Evolutionary conservation across 2,797 vertebrate species (phyloP).

Genomic region (Silurus lanzhouensis): DNA sequence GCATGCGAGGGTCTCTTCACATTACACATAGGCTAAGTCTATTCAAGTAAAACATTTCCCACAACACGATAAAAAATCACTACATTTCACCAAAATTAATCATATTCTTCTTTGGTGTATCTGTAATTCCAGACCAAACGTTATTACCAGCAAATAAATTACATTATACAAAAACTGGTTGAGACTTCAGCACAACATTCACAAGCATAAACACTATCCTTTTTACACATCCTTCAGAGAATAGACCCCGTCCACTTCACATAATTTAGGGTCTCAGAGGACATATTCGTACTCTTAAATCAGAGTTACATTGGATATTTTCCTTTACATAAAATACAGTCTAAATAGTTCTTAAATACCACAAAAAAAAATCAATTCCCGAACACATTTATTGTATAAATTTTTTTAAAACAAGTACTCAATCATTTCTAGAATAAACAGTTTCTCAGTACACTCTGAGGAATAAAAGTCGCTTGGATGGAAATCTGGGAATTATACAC

Average conservation of each 20-base stretch:
- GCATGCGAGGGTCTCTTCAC: constrained; percentile 91
- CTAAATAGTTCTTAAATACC: constrained; percentile 85
- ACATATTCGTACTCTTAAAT: constrained; percentile 87
- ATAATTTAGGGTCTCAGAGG: constrained; percentile 88
- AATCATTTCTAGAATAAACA: constrained; percentile 49
- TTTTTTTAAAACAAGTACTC: constrained; percentile 65
- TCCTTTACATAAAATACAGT: constrained; percentile 82
- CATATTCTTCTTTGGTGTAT: constrained; percentile 97
- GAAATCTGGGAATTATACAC: neutral
- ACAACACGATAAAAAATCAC: constrained; percentile 84
- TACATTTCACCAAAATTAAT: constrained; percentile 91
- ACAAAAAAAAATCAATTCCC: constrained; percentile 76
- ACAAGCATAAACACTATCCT: constrained; percentile 84
- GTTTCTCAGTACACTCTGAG: constrained; percentile 9
- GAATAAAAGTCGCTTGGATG: neutral
- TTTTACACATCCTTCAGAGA: constrained; percentile 82
- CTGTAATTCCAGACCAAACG: constrained; percentile 83
- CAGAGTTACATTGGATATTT: constrained; percentile 71
- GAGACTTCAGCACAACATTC: constrained; percentile 87
- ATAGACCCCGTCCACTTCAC: constrained; percentile 74
- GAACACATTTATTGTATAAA: constrained; percentile 75
- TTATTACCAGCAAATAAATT: constrained; percentile 96
- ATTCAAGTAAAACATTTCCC: constrained; percentile 90
- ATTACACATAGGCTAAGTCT: constrained; percentile 79
- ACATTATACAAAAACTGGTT: constrained; percentile 94